Evolutionary conservation across 2,888 invertebrate species (phyloP).

Genomic region (Lasioglossum villosulum): DNA sequence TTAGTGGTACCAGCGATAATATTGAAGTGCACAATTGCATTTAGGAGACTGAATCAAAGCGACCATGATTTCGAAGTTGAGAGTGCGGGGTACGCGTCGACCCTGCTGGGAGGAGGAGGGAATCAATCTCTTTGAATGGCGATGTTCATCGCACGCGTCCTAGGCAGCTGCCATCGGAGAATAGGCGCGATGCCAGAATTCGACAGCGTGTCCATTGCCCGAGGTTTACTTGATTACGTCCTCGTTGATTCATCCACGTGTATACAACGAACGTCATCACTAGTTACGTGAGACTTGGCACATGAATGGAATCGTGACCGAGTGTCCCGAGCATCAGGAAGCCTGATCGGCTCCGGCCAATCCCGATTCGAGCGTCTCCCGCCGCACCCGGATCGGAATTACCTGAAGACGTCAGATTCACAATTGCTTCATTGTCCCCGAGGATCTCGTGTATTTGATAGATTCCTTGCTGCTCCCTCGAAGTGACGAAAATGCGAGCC

Average conservation of each 20-base stretch:
- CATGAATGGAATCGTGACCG: conserved; percentile 60
- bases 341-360: conserved; percentile 46
- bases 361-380: conserved; percentile 32
- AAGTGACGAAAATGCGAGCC: background rate
- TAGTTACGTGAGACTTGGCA: conserved; percentile 64
- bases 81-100: conserved; percentile 3
- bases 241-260: conserved; percentile 59
- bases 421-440: conserved; percentile 55
- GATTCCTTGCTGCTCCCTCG: conserved; percentile 12
- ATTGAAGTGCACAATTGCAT: background rate
- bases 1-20: background rate
- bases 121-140: conserved; percentile 44
- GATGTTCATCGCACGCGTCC: conserved; percentile 49
- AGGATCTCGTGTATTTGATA: conserved; percentile 33
- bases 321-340: conserved; percentile 49
- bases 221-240: conserved; percentile 56
- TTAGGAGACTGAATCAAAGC: background rate
- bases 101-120: conserved; percentile 1
- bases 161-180: conserved; percentile 10
- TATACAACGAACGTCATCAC: conserved; percentile 62
- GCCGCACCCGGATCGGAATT: conserved; percentile 41
- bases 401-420: conserved; percentile 55
- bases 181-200: conserved; percentile 45
- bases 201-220: conserved; percentile 63
- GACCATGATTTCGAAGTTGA: background rate